Conservation (phyloP, 2,797 vertebrate genomes). For the Hafferia zeledoni region DNA sequence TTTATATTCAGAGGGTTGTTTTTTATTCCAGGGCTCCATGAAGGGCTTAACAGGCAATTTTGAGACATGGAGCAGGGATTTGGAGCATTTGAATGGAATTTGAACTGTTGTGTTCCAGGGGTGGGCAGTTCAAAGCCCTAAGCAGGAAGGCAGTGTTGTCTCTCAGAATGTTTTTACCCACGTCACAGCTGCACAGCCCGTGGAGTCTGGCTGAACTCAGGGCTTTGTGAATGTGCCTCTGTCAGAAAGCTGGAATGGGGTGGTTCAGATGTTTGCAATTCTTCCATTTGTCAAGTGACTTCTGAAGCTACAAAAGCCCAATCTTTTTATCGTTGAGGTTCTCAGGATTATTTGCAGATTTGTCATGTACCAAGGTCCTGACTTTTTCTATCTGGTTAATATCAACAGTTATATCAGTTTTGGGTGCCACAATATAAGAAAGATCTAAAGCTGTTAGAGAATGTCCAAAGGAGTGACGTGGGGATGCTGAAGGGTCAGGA, state of each 20-base stretch:
- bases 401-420: not conserved
- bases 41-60: not conserved
- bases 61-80: not conserved
- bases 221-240: not conserved
- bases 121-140: not conserved
- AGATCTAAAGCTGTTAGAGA: not conserved
- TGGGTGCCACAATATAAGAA: not conserved
- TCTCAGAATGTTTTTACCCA: not conserved
- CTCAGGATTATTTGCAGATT: not conserved
- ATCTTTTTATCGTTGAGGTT: not conserved
- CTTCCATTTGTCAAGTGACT: not conserved
- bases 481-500: not conserved
- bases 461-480: not conserved
- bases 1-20: not conserved
- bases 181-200: fast-evolving
- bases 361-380: not conserved
- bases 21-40: not conserved
- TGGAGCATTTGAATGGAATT: not conserved
- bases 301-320: not conserved
- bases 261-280: not conserved
- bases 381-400: not conserved
- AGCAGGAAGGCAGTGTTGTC: not conserved
- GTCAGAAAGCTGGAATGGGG: not conserved
- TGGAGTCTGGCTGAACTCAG: not conserved
- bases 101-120: not conserved